phyloP scores from a whole-genome alignment of 2,888 invertebrate species.

The Dioctria linearis region DNA sequence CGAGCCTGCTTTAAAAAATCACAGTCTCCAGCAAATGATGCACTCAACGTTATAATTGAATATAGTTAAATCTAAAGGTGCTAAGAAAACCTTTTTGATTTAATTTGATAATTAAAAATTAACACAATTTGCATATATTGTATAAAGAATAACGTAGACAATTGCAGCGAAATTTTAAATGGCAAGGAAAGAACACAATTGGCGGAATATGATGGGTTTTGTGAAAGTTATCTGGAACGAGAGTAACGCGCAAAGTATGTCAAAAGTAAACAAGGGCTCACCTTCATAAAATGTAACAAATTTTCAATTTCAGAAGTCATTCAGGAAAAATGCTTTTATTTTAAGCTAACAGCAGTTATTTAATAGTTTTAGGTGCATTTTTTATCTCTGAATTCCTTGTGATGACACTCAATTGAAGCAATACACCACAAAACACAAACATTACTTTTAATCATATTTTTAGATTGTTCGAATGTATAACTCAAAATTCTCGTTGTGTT shows the following conservation, averaged over 20 bases:
- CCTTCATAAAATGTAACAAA: conserved; percentile 46
- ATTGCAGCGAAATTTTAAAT: not conserved
- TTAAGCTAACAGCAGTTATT: not conserved
- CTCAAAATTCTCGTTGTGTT: not conserved
- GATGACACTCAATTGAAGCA: conserved; percentile 34
- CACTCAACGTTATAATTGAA: not conserved
- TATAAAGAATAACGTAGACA: no score
- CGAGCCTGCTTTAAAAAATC: no score
- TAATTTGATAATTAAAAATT: not conserved
- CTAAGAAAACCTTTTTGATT: not conserved
- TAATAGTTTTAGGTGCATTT: conserved; percentile 26
- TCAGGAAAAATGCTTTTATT: not conserved
- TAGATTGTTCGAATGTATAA: not conserved
- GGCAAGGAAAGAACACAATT: conserved; percentile 4
- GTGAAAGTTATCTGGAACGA: conserved; percentile 33
- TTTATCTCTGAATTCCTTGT: conserved; percentile 38
- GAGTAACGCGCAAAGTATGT: conserved; percentile 50
- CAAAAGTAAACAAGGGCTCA: conserved; percentile 55
- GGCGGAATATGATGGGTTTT: conserved; percentile 11
- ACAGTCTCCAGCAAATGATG: not conserved
- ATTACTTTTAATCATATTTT: conserved; percentile 46
- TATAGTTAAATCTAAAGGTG: not conserved
- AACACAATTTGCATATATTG: not conserved
- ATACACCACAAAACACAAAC: conserved; percentile 53
- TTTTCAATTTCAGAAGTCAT: conserved; percentile 2